Base-by-base conservation (phyloP, 53 echinoderm and acorn worm species). In the Stichopus horrens region DNA sequence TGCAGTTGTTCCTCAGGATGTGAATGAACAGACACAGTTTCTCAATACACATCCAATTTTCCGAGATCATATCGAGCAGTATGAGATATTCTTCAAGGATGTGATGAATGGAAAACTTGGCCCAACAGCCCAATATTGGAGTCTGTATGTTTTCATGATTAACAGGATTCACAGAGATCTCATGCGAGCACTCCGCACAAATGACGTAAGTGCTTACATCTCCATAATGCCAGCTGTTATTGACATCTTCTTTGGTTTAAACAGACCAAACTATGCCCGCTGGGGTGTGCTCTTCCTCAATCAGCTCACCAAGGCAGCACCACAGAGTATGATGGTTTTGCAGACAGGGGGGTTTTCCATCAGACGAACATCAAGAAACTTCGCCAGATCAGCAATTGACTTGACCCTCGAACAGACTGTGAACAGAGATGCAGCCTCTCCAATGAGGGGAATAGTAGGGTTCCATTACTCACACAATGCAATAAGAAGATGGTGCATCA, bases 231-330 rank as follows among this genome's bases (percentile, higher is more conserved):
- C 86, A 57, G 80, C 63, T 60, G 59, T 90, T 9, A 83, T 88
- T 60, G 89, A 91, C 88, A 67, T 91, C 73, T 93, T 91, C 77
- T 95, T 93, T 74, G 93, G 21, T 37, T 68, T 95, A 14, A 91
- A 95, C 73, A 67, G 92, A 19, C 92, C 95, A 23, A 95, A 93
- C 60, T 95, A 93, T 90, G 95, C 95, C 51, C 87, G 91, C 65
- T 95, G 91, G 95, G 91, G 91, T 13, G 89, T 91, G 52, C 92
- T 92, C 76, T 91, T 90, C 75, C 89, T 93, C 71, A 82, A 84
- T 23, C 90, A 92, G 79, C 86, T 94, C 60, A 90, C 53, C 76
- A 83, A 79, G 11, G 83, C 73, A 86, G 76, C 52, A 83, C 93
- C 78, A 4, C 56, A 84, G 78, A 76, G 77, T 57, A 67, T 76